Percentiles rank a stretch among this genome's conserved stretches.
These are phyloP conservation scores for Aptenodytes patagonicus DNA, from an alignment of 2,113 vertebrate genomes.

Conservation along the genomic window DNA sequence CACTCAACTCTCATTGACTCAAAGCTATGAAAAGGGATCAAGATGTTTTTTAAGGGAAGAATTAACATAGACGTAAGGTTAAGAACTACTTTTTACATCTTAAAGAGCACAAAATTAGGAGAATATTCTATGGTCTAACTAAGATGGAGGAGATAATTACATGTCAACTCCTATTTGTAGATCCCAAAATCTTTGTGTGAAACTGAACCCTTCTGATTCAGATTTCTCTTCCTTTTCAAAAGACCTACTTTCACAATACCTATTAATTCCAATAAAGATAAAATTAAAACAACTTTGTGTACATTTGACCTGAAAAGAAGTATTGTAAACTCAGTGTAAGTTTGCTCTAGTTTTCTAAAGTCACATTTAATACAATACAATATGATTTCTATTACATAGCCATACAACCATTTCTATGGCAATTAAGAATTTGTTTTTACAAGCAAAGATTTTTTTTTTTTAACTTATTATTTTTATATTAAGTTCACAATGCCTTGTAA, in stretches of 20 bases:
- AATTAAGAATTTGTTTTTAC: neutral
- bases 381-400: neutral
- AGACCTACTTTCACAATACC: neutral
- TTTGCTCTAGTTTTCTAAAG: neutral
- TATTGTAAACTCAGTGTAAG: neutral
- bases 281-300: neutral
- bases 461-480: neutral
- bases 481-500: neutral
- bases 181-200: neutral
- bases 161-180: neutral
- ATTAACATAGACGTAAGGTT: neutral
- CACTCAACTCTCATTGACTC: neutral
- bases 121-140: neutral
- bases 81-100: neutral
- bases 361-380: neutral
- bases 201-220: neutral
- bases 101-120: neutral
- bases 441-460: neutral
- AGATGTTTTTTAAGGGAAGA: neutral
- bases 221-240: neutral
- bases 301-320: neutral
- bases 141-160: neutral
- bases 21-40: neutral
- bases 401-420: neutral
- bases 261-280: neutral